Evolutionary conservation across 2,113 vertebrate species (phyloP).

Genomic region (Thermophis baileyi): DNA sequence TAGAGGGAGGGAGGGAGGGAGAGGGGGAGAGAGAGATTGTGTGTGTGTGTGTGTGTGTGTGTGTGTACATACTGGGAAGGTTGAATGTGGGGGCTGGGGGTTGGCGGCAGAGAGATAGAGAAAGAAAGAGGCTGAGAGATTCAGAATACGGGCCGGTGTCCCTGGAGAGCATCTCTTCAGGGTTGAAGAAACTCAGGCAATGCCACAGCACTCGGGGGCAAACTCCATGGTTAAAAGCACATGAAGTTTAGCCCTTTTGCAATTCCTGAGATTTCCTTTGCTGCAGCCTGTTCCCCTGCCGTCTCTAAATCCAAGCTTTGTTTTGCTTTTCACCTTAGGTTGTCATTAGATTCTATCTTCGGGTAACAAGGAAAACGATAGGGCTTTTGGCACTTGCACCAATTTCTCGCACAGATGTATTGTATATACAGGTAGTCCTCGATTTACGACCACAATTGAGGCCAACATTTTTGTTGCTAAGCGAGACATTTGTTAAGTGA

Average conservation of each 20-base stretch:
- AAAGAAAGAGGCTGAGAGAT: background rate
- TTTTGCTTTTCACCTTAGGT: background rate
- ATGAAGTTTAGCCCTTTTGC: slow-evolving; percentile 23
- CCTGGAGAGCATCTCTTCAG: background rate
- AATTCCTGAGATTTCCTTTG: slow-evolving; percentile 53
- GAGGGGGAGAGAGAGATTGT: no score
- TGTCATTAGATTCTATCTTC: background rate
- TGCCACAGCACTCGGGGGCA: background rate
- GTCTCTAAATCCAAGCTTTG: background rate
- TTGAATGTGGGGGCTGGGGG: background rate
- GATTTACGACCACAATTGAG: background rate
- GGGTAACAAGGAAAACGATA: background rate
- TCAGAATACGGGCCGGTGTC: background rate
- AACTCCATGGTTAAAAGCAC: background rate
- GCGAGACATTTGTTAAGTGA: background rate
- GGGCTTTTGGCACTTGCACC: background rate
- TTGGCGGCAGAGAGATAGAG: background rate
- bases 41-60: background rate
- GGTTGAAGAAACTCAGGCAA: background rate
- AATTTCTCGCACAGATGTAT: background rate
- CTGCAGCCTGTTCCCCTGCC: background rate
- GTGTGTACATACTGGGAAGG: background rate
- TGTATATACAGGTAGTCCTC: background rate
- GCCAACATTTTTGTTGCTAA: background rate
- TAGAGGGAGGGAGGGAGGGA: no score